Percentiles rank a stretch among this genome's conserved stretches.
phyloP scores from a whole-genome alignment of 1,140 invertebrate species.

The Drosophila yakuba region DNA sequence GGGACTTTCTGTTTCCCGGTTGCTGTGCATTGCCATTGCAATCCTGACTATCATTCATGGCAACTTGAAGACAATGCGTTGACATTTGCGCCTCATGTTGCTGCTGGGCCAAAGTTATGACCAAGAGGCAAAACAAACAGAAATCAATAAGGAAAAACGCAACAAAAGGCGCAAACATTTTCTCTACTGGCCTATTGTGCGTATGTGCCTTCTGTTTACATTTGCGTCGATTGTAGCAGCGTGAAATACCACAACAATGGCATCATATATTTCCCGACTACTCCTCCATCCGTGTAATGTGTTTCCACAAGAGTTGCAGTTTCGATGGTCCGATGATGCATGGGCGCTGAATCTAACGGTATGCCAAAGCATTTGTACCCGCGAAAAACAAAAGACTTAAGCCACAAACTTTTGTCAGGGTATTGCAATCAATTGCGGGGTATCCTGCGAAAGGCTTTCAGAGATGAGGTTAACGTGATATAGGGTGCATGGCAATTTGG shows the following conservation, averaged over 20 bases:
- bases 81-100: conserved; percentile 68
- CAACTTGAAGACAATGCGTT: conserved; percentile 64
- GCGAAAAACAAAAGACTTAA: conserved; percentile 66
- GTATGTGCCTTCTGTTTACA: conserved; percentile 56
- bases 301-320: conserved; percentile 21
- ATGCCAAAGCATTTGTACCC: conserved; percentile 17
- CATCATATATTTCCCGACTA: conserved; percentile 71
- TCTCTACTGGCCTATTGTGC: conserved; percentile 58
- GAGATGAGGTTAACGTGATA: conserved; percentile 3
- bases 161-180: conserved; percentile 45
- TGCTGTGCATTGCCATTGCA: neutral
- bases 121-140: conserved; percentile 78
- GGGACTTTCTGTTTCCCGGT: conserved; percentile 19
- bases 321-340: conserved; percentile 57
- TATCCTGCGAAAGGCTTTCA: conserved; percentile 4
- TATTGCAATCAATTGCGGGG: conserved; percentile 16
- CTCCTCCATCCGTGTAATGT: conserved; percentile 63
- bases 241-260: conserved; percentile 76
- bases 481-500: neutral
- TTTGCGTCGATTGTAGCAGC: conserved; percentile 51
- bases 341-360: conserved; percentile 61
- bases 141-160: conserved; percentile 60
- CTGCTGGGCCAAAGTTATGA: conserved; percentile 69
- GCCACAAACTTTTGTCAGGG: conserved; percentile 50
- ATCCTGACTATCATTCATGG: conserved; percentile 60